Conservation (phyloP, 2,797 vertebrate genomes). For the Ciconia nigra region DNA sequence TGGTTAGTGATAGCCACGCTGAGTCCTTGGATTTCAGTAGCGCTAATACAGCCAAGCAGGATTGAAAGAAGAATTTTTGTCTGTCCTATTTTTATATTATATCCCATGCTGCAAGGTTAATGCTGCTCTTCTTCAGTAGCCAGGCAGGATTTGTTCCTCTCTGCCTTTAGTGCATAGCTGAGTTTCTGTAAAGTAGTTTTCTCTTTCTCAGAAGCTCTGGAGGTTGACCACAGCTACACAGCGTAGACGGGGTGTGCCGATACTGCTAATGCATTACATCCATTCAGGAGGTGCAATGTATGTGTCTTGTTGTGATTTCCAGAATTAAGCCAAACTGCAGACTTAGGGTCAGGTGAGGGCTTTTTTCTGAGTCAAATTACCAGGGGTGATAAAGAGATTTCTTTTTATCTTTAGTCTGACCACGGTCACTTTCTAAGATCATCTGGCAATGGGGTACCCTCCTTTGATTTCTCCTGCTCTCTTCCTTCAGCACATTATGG, state of each 20-base stretch:
- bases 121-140: background rate
- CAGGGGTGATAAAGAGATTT: background rate
- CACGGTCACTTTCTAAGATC: background rate
- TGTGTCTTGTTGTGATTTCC: rapidly evolving
- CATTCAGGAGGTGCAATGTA: background rate
- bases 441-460: rapidly evolving
- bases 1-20: background rate
- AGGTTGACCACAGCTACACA: background rate
- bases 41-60: background rate
- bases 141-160: background rate
- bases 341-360: rapidly evolving
- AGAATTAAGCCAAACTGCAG: background rate
- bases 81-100: background rate
- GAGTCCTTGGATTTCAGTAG: background rate
- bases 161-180: background rate
- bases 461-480: background rate
- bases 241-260: rapidly evolving
- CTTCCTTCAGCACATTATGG: background rate
- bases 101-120: background rate
- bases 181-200: background rate
- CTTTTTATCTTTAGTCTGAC: background rate
- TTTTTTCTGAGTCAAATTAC: background rate
- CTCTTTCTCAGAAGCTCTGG: background rate
- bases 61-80: background rate
- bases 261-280: background rate